Evolutionary conservation across 1,140 invertebrate genomes (phyloP).

Genomic region (Cydia splendana): DNA sequence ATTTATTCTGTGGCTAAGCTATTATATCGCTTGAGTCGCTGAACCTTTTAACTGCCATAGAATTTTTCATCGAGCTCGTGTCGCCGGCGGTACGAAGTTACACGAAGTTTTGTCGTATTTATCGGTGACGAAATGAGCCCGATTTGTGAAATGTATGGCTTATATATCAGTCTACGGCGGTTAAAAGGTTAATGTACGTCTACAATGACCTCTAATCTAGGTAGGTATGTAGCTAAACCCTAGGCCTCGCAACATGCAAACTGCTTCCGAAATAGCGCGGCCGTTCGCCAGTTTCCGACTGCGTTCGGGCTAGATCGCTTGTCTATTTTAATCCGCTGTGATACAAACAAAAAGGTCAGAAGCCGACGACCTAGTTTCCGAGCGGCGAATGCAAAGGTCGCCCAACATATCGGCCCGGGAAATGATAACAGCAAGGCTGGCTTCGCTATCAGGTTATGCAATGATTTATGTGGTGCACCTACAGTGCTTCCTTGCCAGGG

Average conservation of each 20-base stretch:
- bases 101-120: too few species aligned
- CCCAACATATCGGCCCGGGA: conserved; percentile 69
- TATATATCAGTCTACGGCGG: too few species aligned
- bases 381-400: conserved; percentile 69
- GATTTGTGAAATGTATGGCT: too few species aligned
- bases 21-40: too few species aligned
- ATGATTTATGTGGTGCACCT: conserved; percentile 39
- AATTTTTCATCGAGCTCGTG: too few species aligned
- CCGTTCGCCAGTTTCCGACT: conserved; percentile 45
- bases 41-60: too few species aligned
- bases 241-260: conserved; percentile 28
- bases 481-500: background rate
- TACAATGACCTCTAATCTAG: conserved; percentile 4
- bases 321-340: conserved; percentile 59
- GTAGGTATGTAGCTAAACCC: background rate
- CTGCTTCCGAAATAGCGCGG: conserved; percentile 58
- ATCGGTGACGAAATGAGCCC: too few species aligned
- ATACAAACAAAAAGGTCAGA: conserved; percentile 75
- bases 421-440: conserved; percentile 68
- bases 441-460: conserved; percentile 56
- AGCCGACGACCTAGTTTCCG: conserved; percentile 72
- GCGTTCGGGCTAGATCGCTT: conserved; percentile 53
- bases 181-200: background rate
- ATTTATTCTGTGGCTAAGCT: too few species aligned
- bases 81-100: too few species aligned